phyloP scores from a whole-genome alignment of 1,140 invertebrate species.

The Drosophila miranda region DNA sequence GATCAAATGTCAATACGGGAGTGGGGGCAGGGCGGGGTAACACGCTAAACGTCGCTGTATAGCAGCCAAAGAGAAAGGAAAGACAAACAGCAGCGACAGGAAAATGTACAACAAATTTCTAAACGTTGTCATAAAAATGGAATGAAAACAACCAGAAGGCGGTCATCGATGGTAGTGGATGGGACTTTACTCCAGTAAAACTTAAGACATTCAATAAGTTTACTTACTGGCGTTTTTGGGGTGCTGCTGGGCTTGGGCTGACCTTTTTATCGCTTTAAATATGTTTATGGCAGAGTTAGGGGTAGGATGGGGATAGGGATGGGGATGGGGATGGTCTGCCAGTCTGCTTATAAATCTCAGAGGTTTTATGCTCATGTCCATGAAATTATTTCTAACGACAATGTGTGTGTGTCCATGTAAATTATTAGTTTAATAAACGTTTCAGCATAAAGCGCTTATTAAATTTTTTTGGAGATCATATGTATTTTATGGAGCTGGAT shows the following conservation, averaged over 20 bases:
- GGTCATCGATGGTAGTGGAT: slow-evolving; percentile 3
- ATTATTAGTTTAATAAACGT: slow-evolving; percentile 78
- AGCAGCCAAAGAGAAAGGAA: slow-evolving; percentile 41
- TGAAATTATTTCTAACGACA: slow-evolving; percentile 76
- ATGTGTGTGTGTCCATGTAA: slow-evolving; percentile 64
- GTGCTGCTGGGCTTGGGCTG: slow-evolving; percentile 22
- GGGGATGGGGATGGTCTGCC: background rate
- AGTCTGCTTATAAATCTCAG: slow-evolving; percentile 60
- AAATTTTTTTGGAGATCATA: slow-evolving; percentile 11
- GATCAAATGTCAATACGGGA: slow-evolving; percentile 75
- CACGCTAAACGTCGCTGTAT: slow-evolving; percentile 72
- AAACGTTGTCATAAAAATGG: slow-evolving; percentile 81
- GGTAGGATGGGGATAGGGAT: background rate
- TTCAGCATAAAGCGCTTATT: slow-evolving; percentile 42
- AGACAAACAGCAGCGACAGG: slow-evolving; percentile 64
- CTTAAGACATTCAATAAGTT: slow-evolving; percentile 81
- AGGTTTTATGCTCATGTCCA: slow-evolving; percentile 52
- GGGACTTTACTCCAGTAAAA: slow-evolving; percentile 35
- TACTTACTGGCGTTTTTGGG: slow-evolving; percentile 30
- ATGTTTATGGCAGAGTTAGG: slow-evolving; percentile 52
- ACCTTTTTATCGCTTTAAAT: slow-evolving; percentile 80
- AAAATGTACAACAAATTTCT: slow-evolving; percentile 77
- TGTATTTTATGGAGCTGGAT: slow-evolving; percentile 12
- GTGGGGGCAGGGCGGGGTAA: slow-evolving; percentile 1
- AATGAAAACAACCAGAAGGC: slow-evolving; percentile 75